These are phyloP conservation scores for Epinephelus moara DNA, from an alignment of 2,113 vertebrate species.

Conservation along the genomic window DNA sequence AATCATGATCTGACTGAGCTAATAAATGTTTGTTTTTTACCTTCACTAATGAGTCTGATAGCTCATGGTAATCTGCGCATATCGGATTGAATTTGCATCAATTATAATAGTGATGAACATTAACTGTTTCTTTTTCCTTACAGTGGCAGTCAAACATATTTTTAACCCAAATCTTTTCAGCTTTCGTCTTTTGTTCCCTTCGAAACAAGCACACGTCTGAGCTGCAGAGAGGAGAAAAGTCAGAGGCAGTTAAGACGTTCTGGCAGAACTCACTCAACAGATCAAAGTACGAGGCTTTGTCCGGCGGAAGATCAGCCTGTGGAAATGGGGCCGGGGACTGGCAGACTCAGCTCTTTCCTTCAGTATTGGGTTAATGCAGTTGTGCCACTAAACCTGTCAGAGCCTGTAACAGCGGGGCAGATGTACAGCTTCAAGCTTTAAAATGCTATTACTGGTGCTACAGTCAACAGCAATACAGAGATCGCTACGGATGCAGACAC, in stretches of 20 bases:
- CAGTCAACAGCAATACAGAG: slow-evolving; percentile 42
- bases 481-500: slow-evolving; percentile 6
- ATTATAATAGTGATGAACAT: slow-evolving; percentile 18
- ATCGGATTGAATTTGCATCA: slow-evolving; percentile 17
- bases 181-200: slow-evolving; percentile 12
- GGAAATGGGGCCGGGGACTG: slow-evolving; percentile 52
- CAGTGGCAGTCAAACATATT: slow-evolving; percentile 2
- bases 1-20: slow-evolving; percentile 2
- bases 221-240: slow-evolving; percentile 16
- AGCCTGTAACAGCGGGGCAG: slow-evolving; percentile 58
- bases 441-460: slow-evolving; percentile 65
- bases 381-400: slow-evolving; percentile 76
- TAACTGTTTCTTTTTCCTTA: slow-evolving; percentile 20
- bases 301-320: slow-evolving; percentile 59
- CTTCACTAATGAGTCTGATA: background rate
- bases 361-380: slow-evolving; percentile 71
- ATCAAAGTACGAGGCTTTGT: slow-evolving; percentile 60
- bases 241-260: slow-evolving; percentile 33
- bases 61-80: slow-evolving; percentile 25
- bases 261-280: slow-evolving; percentile 44
- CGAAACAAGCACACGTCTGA: slow-evolving; percentile 31
- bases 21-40: slow-evolving; percentile 9
- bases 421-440: slow-evolving; percentile 64
- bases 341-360: slow-evolving; percentile 62
- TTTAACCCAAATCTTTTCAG: slow-evolving; percentile 9